Conservation (phyloP, 2,113 vertebrate genomes). For the Origma solitaria region DNA sequence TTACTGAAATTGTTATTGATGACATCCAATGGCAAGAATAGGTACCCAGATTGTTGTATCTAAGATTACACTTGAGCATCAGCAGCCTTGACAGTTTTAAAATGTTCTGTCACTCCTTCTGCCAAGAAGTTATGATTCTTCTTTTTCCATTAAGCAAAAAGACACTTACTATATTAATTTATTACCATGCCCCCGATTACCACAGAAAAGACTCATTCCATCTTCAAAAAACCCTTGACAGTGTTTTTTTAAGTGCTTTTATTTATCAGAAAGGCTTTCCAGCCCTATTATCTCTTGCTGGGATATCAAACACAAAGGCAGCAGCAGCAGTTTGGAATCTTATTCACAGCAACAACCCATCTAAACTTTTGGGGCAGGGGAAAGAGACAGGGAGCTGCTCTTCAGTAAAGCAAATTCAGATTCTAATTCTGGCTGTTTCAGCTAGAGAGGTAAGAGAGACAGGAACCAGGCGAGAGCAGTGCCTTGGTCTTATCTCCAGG, state of each 20-base stretch:
- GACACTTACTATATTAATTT: not conserved
- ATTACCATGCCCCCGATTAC: not conserved
- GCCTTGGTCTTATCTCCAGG: not conserved
- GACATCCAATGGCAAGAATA: not conserved
- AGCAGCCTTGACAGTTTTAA: not conserved
- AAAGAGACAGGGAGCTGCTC: not conserved
- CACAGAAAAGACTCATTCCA: not conserved
- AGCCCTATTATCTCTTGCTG: not conserved
- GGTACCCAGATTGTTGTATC: not conserved
- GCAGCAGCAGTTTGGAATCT: not conserved
- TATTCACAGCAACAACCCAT: not conserved
- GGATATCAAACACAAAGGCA: not conserved
- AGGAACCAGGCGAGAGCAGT: rapidly evolving
- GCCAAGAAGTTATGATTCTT: not conserved
- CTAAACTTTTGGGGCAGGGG: not conserved
- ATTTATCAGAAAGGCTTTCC: not conserved
- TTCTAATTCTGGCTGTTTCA: not conserved
- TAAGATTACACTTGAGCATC: not conserved
- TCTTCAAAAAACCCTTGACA: not conserved
- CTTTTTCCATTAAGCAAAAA: not conserved
- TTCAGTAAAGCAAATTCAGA: not conserved
- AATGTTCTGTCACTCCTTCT: not conserved
- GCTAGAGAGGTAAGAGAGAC: not conserved
- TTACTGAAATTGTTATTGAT: not conserved
- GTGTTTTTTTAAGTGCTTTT: not conserved